Evolutionary conservation across 2,888 invertebrate genomes (phyloP).

Genomic region (Strigamia transsilvanica): DNA sequence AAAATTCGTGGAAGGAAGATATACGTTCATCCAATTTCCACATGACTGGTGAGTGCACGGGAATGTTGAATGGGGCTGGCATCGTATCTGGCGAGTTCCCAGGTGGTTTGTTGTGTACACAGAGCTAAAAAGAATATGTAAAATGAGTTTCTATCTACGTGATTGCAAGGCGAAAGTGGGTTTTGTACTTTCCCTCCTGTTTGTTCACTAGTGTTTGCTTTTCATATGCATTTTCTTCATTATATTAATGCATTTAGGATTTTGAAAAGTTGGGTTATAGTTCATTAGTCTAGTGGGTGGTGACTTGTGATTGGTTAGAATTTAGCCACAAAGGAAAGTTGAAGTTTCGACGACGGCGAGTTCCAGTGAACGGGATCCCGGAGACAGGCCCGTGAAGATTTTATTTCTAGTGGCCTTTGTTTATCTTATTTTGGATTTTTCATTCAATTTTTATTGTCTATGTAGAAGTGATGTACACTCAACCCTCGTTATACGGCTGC

Average conservation of each 20-base stretch:
- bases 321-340: no score
- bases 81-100: not conserved
- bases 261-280: not conserved
- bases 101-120: conserved; percentile 20
- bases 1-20: not conserved
- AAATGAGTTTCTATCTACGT: conserved; percentile 34
- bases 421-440: no score
- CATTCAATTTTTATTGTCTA: no score
- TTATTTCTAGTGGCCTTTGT: no score
- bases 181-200: conserved; percentile 18
- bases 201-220: conserved; percentile 18
- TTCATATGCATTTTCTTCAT: conserved; percentile 27
- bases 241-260: conserved; percentile 21
- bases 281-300: no score
- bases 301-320: no score
- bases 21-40: conserved; percentile 23
- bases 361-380: no score
- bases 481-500: no score
- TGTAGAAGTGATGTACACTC: no score
- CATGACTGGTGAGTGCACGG: conserved; percentile 16
- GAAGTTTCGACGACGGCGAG: no score
- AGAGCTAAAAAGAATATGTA: conserved; percentile 34
- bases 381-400: no score
- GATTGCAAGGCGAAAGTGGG: conserved; percentile 33
- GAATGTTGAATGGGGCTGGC: not conserved